These are phyloP conservation scores for Caenorhabditis sinica DNA, from an alignment of 2,888 invertebrate genomes.

Conservation along the genomic window DNA sequence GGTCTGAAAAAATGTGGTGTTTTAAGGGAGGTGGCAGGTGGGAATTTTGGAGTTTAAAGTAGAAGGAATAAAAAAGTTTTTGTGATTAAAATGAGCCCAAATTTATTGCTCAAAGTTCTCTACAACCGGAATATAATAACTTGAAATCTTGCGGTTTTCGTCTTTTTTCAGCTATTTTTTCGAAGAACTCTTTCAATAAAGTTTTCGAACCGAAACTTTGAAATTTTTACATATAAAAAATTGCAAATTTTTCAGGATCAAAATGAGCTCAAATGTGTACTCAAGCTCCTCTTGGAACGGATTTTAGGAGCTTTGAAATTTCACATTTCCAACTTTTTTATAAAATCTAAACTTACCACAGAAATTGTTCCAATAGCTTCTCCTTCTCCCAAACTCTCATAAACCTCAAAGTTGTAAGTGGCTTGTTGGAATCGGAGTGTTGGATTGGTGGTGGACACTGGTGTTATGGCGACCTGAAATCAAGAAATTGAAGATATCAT, in stretches of 20 bases:
- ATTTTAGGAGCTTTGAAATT: background rate
- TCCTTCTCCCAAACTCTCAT: constrained; percentile 76
- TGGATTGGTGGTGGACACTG: constrained; percentile 47
- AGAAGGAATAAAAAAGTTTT: too few species aligned
- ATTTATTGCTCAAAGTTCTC: too few species aligned
- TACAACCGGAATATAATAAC: too few species aligned
- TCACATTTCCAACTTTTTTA: background rate
- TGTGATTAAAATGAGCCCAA: too few species aligned
- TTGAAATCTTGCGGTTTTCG: too few species aligned
- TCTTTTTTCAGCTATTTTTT: too few species aligned
- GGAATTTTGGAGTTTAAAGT: too few species aligned
- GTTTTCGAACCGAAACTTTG: too few species aligned
- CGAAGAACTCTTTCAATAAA: too few species aligned
- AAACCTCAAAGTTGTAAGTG: constrained; percentile 77
- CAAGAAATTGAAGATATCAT: background rate
- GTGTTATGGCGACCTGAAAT: constrained; percentile 68
- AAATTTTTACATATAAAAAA: too few species aligned
- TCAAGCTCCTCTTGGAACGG: background rate
- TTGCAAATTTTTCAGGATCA: background rate
- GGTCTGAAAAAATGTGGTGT: constrained; percentile 16
- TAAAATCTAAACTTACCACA: constrained; percentile 4
- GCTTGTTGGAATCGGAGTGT: constrained; percentile 75
- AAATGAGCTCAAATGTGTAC: too few species aligned
- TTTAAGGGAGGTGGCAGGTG: background rate
- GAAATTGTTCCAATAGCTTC: constrained; percentile 66